Evolutionary conservation across 2,113 vertebrate species (phyloP), one percentile per base, ranked within the genome.

Genomic region (Thunnus maccoyii): DNA sequence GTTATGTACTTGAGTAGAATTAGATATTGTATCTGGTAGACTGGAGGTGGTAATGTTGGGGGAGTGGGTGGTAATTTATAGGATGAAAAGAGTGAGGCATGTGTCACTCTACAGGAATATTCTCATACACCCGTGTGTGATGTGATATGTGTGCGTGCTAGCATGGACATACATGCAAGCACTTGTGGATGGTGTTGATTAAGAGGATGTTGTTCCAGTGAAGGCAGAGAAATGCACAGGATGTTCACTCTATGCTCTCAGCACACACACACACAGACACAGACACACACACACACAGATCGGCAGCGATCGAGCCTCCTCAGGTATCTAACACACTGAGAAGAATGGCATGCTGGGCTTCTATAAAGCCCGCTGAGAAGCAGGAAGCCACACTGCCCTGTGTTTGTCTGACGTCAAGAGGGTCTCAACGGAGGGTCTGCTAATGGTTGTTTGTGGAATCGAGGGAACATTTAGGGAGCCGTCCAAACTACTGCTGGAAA

Each of bases 171-270:
- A 14, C 56, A 79, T 58, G 55, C 41, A 81, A 30, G 22, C 60
- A 69, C 48, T 56, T 46, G 70, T 80, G 76, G 81, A 77, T 84
- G 90, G 93, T 94, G 93, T 95, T 95, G 93, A 95, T 95, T 93
- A 82, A 78, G 81, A 92, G 89, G 93, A 93, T 91, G 87, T 87
- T 85, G 22, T 85, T 89, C 84, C 73, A 85, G 44, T 66, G 85
- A 80, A 78, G 69, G 83, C 86, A 73, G 83, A 88, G 86, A 86
- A 87, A 92, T 90, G 79, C 76, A 88, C 91, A 86, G 93, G 91
- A 93, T 92, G 92, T 94, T 90, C 83, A 75, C 92, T 85, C 77
- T 71, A 48, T 84, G 89, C 73, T 60, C 25, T 46, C 65, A 20
- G 1, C 25, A 32, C 17, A 60, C 54, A 64, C 54, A 63, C 57